Conservation (phyloP, 2,113 vertebrate species). For the Petromus typicus region DNA sequence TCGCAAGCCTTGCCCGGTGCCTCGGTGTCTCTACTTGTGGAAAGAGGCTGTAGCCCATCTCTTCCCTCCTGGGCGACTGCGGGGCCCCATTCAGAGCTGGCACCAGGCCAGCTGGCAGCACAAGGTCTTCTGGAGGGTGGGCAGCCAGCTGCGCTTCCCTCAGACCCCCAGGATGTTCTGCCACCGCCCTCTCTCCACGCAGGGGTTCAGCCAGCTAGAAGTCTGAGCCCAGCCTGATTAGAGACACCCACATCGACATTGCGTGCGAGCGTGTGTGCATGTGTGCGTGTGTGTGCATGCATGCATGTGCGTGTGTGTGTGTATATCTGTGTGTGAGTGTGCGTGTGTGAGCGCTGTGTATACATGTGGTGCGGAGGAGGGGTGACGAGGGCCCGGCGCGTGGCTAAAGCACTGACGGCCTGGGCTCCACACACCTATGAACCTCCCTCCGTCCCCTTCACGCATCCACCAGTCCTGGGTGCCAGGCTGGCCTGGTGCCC, state of each 20-base stretch:
- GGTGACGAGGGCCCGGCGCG: not conserved
- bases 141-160: constrained; percentile 15
- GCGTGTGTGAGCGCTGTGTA: constrained; percentile 75
- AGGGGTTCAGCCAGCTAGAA: not conserved
- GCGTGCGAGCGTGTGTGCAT: too few relatives aligned
- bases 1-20: not conserved
- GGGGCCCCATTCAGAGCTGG: not conserved
- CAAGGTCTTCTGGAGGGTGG: not conserved
- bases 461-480: not conserved
- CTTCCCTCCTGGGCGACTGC: not conserved
- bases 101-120: not conserved
- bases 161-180: not conserved
- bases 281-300: constrained; percentile 57
- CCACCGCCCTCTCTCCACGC: not conserved
- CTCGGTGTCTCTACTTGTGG: constrained; percentile 4
- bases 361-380: constrained; percentile 9
- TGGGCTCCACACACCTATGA: not conserved
- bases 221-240: constrained; percentile 63
- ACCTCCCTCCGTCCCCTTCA: constrained; percentile 5
- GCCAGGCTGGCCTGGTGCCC: not conserved
- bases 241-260: too few relatives aligned
- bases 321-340: too few relatives aligned
- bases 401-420: not conserved
- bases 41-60: not conserved
- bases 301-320: constrained; percentile 73